Conservation (phyloP, 2,888 invertebrate genomes). For the Tetragonula carbonaria region DNA sequence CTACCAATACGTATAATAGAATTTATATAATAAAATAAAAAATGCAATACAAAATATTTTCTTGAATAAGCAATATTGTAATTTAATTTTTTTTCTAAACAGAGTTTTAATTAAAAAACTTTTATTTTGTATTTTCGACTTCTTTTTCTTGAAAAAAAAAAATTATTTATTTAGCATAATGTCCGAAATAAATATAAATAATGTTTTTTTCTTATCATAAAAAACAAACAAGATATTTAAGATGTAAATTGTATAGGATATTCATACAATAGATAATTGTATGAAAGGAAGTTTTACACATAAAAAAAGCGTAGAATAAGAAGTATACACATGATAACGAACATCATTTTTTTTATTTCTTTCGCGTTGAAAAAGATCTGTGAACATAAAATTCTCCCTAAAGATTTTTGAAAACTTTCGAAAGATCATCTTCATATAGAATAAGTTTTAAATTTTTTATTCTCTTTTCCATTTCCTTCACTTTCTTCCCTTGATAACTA, state of each 20-base stretch:
- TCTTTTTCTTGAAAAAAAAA: too few relatives aligned
- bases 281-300: background rate
- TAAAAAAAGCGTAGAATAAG: background rate
- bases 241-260: background rate
- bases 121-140: too few relatives aligned
- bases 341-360: constrained; percentile 46
- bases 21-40: too few relatives aligned
- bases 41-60: too few relatives aligned
- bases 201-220: background rate
- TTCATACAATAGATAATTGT: background rate
- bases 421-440: constrained; percentile 31
- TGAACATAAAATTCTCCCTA: constrained; percentile 47
- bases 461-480: background rate
- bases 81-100: too few relatives aligned
- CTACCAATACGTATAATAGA: too few relatives aligned
- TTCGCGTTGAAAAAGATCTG: constrained; percentile 41
- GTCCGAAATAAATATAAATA: too few relatives aligned
- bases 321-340: constrained; percentile 28
- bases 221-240: background rate
- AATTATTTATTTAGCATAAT: too few relatives aligned
- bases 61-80: too few relatives aligned
- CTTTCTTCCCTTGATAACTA: background rate
- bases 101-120: too few relatives aligned
- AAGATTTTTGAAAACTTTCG: constrained; percentile 24
- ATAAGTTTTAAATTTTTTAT: constrained; percentile 13